phyloP scores from a whole-genome alignment of 2,797 vertebrate genomes.

The Microcaecilia unicolor region DNA sequence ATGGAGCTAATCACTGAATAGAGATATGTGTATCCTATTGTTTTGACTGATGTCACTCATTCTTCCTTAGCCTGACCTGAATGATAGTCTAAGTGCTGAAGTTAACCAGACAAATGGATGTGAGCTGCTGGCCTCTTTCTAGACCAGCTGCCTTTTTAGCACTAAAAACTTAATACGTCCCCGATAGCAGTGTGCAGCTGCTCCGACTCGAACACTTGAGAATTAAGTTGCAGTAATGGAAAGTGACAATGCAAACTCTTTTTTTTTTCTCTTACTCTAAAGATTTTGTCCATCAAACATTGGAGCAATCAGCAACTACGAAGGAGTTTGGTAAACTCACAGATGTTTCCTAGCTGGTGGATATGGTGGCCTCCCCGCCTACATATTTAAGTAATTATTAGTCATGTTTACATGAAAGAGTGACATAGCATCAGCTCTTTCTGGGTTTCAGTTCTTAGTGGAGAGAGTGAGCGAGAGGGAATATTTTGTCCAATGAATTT shows the following conservation, averaged over 20 bases:
- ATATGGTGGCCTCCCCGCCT: too few species aligned
- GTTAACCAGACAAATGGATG: conserved; percentile 50
- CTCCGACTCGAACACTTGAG: conserved; percentile 30
- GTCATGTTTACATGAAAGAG: too few species aligned
- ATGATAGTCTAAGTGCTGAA: conserved; percentile 49
- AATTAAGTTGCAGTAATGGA: conserved; percentile 29
- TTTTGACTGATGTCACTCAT: conserved; percentile 62
- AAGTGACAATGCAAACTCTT: conserved; percentile 35
- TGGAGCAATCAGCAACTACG: conserved; percentile 21
- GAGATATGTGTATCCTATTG: conserved; percentile 44
- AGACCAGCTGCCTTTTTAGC: conserved; percentile 51
- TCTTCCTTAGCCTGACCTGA: conserved; percentile 38
- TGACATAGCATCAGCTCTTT: too few species aligned
- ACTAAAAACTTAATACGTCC: conserved; percentile 27
- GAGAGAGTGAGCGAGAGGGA: too few species aligned
- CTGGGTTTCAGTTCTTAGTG: too few species aligned
- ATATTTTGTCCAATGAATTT: too few species aligned
- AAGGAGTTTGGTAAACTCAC: conserved; percentile 21
- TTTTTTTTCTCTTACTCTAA: conserved; percentile 3
- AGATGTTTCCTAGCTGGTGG: too few species aligned
- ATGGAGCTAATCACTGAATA: conserved; percentile 43
- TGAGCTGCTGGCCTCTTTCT: conserved; percentile 39
- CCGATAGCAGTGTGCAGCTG: conserved; percentile 46
- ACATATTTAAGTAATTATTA: too few species aligned
- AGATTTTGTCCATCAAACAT: conserved; percentile 16